phyloP scores from a whole-genome alignment of 2,113 vertebrate genomes.

The Spilogale gracilis region DNA sequence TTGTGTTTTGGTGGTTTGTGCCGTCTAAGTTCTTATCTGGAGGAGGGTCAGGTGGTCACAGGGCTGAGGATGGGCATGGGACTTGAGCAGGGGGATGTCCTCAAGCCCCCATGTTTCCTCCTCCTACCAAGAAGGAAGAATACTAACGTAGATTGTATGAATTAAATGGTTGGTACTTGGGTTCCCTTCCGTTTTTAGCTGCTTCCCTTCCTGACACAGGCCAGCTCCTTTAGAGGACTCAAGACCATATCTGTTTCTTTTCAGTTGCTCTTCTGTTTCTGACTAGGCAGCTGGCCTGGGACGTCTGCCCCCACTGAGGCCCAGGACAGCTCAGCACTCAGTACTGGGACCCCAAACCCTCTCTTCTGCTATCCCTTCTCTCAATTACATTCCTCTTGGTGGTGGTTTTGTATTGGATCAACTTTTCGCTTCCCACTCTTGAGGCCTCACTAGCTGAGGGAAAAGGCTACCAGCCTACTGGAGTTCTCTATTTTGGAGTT shows the following conservation, averaged over 20 bases:
- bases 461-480: background rate
- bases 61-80: background rate
- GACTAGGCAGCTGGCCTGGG: accelerated
- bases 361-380: background rate
- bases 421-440: background rate
- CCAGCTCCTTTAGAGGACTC: background rate
- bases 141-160: background rate
- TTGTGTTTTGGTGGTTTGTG: background rate
- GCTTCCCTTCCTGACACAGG: background rate
- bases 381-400: background rate
- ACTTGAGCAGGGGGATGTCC: background rate
- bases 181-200: background rate
- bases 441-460: background rate
- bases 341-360: background rate
- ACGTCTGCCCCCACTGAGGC: background rate
- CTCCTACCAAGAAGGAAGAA: background rate
- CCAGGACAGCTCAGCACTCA: background rate
- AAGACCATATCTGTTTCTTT: background rate
- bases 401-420: background rate
- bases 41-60: background rate
- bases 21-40: background rate
- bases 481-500: background rate
- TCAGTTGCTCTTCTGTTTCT: background rate
- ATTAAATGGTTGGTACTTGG: background rate
- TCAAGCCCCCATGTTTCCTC: background rate